A percentile compares a stretch with the other conserved stretches of the same genome.
Conservation (phyloP, 1,140 invertebrate species). For the Lordiphosa mommai region DNA sequence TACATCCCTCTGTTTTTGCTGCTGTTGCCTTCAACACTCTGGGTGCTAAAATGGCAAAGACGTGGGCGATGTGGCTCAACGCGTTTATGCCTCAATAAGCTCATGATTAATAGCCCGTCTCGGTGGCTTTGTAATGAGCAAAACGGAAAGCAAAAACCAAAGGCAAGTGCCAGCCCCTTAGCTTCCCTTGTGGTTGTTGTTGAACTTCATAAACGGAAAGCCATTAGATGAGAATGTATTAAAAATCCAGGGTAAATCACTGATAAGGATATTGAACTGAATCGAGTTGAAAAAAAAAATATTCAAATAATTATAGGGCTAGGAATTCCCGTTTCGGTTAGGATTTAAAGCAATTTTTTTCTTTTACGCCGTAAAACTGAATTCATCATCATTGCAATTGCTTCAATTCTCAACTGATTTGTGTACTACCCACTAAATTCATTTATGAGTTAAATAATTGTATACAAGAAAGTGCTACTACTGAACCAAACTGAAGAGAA, state of each 20-base stretch:
- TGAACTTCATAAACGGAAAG: constrained; percentile 34
- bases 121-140: constrained; percentile 61
- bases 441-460: no score
- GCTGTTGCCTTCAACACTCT: constrained; percentile 19
- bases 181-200: neutral
- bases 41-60: constrained; percentile 5
- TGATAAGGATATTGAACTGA: constrained; percentile 1
- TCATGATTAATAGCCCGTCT: constrained; percentile 73
- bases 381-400: no score
- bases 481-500: no score
- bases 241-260: constrained; percentile 12
- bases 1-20: constrained; percentile 36
- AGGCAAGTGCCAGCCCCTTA: neutral
- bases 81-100: constrained; percentile 72
- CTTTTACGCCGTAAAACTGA: no score
- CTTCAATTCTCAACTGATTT: no score
- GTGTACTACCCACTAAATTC: no score
- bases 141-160: constrained; percentile 46
- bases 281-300: neutral
- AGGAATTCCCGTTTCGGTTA: no score
- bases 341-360: no score
- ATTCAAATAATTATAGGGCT: neutral
- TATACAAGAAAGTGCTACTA: no score
- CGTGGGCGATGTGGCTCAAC: constrained; percentile 16
- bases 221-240: constrained; percentile 1